These are phyloP conservation scores for Ophioderma brevispina DNA, from an alignment of 35 echinoderm and acorn worm genomes.

Conservation along the genomic window DNA sequence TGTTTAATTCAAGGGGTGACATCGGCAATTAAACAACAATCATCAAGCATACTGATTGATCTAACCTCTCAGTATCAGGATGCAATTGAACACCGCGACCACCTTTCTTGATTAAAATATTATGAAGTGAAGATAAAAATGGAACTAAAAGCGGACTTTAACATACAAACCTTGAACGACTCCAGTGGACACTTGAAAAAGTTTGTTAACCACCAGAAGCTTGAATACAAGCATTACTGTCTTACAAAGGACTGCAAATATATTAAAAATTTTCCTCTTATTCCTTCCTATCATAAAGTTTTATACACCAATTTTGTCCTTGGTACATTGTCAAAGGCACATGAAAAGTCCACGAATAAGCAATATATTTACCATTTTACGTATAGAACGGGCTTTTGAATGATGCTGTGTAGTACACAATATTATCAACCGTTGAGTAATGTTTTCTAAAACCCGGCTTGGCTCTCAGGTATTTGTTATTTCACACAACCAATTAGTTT, in stretches of 20 bases:
- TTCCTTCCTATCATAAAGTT: background rate
- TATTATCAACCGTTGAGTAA: background rate
- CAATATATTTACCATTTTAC: background rate
- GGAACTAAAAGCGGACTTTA: background rate
- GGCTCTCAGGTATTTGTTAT: background rate
- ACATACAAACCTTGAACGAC: background rate
- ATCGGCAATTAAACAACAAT: background rate
- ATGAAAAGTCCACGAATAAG: background rate
- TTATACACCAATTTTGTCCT: background rate
- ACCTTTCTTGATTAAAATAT: background rate
- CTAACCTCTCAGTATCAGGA: background rate
- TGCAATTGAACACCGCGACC: background rate
- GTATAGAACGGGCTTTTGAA: background rate
- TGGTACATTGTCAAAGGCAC: background rate
- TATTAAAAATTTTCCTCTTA: background rate
- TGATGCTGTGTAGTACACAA: background rate
- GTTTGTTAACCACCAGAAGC: background rate
- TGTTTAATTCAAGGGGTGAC: background rate
- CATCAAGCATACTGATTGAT: background rate
- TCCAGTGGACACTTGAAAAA: background rate
- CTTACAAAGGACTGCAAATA: background rate
- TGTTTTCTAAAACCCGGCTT: background rate
- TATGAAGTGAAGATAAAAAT: background rate
- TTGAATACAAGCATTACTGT: background rate
- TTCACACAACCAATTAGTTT: background rate